Percentiles rank a stretch among this genome's conserved stretches.
phyloP scores from a whole-genome alignment of 2,797 vertebrate species.

The Mastacembelus armatus region DNA sequence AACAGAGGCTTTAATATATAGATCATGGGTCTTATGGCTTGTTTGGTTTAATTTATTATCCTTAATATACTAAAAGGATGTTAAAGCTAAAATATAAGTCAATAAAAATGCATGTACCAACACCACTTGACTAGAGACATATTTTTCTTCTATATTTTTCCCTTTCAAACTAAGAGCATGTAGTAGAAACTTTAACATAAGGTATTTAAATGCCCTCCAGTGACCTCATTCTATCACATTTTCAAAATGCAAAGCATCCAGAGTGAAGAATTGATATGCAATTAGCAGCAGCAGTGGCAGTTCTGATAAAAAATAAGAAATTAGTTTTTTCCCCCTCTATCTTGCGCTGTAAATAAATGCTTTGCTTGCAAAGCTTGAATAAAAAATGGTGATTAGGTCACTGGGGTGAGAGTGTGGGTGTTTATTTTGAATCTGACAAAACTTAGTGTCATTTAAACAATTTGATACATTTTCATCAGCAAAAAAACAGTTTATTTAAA shows the following conservation, averaged over 20 bases:
- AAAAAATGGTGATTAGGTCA: slow-evolving; percentile 22
- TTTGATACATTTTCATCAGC: neutral
- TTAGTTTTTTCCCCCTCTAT: slow-evolving; percentile 20
- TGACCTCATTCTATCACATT: slow-evolving; percentile 53
- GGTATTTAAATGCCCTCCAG: slow-evolving; percentile 21
- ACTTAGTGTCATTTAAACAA: too few relatives aligned
- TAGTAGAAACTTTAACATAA: slow-evolving; percentile 13
- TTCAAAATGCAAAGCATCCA: slow-evolving; percentile 45
- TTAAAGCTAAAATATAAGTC: too few relatives aligned
- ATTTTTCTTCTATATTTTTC: neutral
- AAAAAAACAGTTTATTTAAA: neutral
- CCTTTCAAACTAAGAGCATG: neutral
- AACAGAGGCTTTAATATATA: slow-evolving; percentile 5
- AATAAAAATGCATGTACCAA: slow-evolving; percentile 3
- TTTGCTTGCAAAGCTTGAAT: slow-evolving; percentile 26
- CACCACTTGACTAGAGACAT: neutral
- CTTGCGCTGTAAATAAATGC: slow-evolving; percentile 29
- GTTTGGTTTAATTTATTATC: slow-evolving; percentile 10
- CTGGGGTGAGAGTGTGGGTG: neutral
- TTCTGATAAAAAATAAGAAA: slow-evolving; percentile 29
- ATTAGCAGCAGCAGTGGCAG: slow-evolving; percentile 42
- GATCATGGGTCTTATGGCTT: slow-evolving; percentile 2
- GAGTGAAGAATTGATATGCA: slow-evolving; percentile 33
- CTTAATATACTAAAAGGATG: neutral
- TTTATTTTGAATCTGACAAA: slow-evolving; percentile 3